Evolutionary conservation across 2,797 vertebrate species (phyloP).

Genomic region (Dermochelys coriacea): DNA sequence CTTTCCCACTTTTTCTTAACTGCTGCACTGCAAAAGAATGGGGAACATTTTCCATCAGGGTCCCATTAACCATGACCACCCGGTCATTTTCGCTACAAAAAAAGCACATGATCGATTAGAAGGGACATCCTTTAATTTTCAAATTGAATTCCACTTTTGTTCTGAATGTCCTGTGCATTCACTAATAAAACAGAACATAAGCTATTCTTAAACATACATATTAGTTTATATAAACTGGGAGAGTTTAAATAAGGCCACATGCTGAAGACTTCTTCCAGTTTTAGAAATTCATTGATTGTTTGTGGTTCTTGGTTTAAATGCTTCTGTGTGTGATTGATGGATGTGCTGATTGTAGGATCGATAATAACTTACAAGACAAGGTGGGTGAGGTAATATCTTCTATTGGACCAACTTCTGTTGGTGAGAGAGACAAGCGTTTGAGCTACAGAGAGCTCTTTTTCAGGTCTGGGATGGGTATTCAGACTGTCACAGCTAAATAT

Average conservation of each 20-base stretch:
- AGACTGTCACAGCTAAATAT: background rate
- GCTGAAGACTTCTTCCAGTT: background rate
- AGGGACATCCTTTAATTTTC: background rate
- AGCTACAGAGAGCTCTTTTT: background rate
- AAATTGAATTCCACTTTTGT: background rate
- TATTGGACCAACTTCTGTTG: background rate
- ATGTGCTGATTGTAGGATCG: background rate
- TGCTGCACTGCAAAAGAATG: slow-evolving; percentile 96
- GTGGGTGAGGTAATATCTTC: background rate
- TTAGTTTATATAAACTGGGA: background rate
- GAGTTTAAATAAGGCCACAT: background rate
- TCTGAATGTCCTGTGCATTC: background rate
- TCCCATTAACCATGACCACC: slow-evolving; percentile 92
- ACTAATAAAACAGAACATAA: background rate
- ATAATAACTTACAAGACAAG: background rate
- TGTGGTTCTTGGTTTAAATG: fast-evolving
- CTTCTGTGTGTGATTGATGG: background rate
- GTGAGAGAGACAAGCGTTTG: background rate
- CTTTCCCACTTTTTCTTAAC: slow-evolving; percentile 96
- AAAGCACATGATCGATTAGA: background rate
- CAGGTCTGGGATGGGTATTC: background rate
- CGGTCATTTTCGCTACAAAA: slow-evolving; percentile 91
- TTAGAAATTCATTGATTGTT: background rate
- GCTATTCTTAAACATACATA: background rate
- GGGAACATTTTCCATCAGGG: slow-evolving; percentile 91